Percentiles rank a stretch among this genome's conserved stretches.
Conservation (phyloP, 2,888 invertebrate genomes). For the Lochmaea crataegi region DNA sequence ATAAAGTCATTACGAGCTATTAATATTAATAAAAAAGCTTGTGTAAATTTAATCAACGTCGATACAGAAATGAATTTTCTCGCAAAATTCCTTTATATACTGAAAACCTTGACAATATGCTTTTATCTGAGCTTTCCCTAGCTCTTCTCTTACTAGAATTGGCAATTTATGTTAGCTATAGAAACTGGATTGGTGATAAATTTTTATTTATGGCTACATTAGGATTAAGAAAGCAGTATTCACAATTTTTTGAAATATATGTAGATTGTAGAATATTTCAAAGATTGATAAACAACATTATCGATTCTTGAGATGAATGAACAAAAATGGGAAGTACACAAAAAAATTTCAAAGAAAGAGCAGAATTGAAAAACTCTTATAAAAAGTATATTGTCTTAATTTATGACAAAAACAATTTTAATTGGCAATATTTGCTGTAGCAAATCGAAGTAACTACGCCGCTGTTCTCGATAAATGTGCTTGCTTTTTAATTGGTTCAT, state of each 20-base stretch:
- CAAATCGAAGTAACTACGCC: no score
- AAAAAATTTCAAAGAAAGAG: no score
- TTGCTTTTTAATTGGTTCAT: background rate
- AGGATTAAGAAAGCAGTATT: background rate
- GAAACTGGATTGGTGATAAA: constrained; percentile 5
- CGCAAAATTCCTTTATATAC: constrained; percentile 18
- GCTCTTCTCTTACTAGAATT: constrained; percentile 9
- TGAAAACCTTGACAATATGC: background rate
- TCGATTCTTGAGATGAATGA: no score
- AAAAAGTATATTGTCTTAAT: no score
- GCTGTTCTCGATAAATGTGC: background rate
- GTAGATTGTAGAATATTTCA: no score
- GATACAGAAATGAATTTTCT: constrained; percentile 18
- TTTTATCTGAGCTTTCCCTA: constrained; percentile 7
- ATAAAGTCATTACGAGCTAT: constrained; percentile 8
- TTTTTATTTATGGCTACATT: constrained; percentile 1
- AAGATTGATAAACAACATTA: no score
- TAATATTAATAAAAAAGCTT: constrained; percentile 16
- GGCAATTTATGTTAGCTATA: constrained; percentile 6
- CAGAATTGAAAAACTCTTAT: no score
- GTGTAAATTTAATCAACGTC: constrained; percentile 26
- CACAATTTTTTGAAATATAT: background rate
- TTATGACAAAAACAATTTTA: no score
- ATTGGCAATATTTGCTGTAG: no score
- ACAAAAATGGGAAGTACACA: no score